Evolutionary conservation across 2,888 invertebrate genomes (phyloP).

Genomic region (Shargacucullia verbasci): DNA sequence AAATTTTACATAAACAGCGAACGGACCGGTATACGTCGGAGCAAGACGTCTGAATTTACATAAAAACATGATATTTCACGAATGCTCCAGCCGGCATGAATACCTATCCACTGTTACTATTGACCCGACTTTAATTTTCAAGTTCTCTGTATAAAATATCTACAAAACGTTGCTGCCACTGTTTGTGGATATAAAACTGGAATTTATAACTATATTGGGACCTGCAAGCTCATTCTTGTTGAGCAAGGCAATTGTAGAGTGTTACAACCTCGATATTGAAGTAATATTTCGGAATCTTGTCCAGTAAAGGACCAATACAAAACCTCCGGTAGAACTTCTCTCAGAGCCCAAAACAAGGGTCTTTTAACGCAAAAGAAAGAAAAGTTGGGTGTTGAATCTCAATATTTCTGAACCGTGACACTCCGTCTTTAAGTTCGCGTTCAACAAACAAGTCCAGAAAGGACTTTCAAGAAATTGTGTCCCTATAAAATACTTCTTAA

Average conservation of each 20-base stretch:
- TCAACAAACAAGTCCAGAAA: slow-evolving; percentile 5
- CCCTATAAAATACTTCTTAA: slow-evolving; percentile 14
- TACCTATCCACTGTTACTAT: slow-evolving; percentile 38
- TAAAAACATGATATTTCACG: slow-evolving; percentile 49
- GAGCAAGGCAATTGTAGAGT: neutral
- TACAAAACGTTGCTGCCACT: slow-evolving; percentile 21
- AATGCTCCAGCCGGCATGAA: slow-evolving; percentile 33
- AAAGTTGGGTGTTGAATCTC: slow-evolving; percentile 1
- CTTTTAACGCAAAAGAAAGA: neutral
- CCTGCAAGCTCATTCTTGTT: neutral
- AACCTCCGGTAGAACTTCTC: neutral
- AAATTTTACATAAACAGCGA: slow-evolving; percentile 52
- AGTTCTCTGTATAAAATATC: slow-evolving; percentile 29
- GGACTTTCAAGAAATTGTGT: slow-evolving; percentile 3
- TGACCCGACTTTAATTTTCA: slow-evolving; percentile 43
- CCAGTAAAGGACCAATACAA: neutral
- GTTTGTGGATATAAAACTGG: slow-evolving; percentile 18
- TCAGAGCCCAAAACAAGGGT: neutral
- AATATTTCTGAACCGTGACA: neutral
- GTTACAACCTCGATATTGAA: too few species aligned
- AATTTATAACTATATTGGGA: slow-evolving; percentile 17
- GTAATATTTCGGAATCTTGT: too few species aligned
- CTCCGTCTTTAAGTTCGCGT: slow-evolving; percentile 4
- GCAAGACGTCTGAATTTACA: slow-evolving; percentile 42
- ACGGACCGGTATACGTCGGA: slow-evolving; percentile 29